Base-by-base conservation (phyloP, 2,888 invertebrate genomes). In the Tachina lurida region DNA sequence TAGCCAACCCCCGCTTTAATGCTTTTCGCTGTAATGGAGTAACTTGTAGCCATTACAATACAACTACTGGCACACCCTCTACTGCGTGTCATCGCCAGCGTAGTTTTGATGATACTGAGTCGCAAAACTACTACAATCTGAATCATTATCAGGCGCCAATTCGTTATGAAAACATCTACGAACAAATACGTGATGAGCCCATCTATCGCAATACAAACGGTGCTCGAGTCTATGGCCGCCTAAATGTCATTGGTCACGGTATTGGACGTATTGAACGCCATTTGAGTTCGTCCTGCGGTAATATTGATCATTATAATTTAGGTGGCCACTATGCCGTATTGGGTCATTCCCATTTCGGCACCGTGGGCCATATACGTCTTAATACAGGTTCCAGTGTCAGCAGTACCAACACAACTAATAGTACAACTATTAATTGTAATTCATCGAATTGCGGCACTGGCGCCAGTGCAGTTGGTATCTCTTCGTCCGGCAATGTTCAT, bases 241-340 rank as follows among this genome's bases (percentile, higher is more conserved):
- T 95, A 45, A 94, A 94, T 90, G 93, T 95, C 3, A 93, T 95
- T 68, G 94, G 94, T 0, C 93, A 93, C 87, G 94, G 94, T 15
- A 93, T 94, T 60, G 94, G 94, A 19, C 92, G 95, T 86, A 95
- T 95, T 87, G 95, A 94, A 88, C 92, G 95, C 10, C 94, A 94
- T 88, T 93, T 95, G 82, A 95, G 95, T 75, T 95, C 95, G 0
- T 95, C 95, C n/a, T 95, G 95, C 90, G 95, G 95, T 78, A 95
- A 95, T 90, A 94, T 94, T 79, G 93, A 93, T 88, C 93, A 93
- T 86, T 93, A 93, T 63, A 93, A 93, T 88, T 88, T 93, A 12
- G 93, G 93, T 7, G 93, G 93, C 0, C 93, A 93, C 71, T 93
- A 93, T 78, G 93, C 93, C 0, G 93, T 93, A 10, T 87, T 93